Conservation (phyloP, 2,797 vertebrate species). For the Taeniopygia guttata region DNA sequence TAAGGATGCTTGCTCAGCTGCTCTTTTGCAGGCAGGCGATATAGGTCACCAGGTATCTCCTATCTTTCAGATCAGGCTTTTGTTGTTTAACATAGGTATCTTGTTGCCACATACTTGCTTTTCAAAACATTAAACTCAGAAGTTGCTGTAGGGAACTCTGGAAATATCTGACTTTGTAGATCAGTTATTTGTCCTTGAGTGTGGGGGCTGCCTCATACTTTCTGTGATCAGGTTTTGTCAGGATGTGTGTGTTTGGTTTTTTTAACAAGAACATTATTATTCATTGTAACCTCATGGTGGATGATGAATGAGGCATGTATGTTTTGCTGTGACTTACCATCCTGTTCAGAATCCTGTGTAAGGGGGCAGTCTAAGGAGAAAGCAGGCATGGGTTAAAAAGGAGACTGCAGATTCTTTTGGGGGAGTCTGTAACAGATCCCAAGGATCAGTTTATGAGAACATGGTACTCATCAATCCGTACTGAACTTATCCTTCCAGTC, state of each 20-base stretch:
- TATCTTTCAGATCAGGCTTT: background rate
- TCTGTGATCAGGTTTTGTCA: background rate
- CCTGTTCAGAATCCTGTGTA: background rate
- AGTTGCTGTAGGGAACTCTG: background rate
- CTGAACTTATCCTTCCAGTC: background rate
- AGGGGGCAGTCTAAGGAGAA: background rate
- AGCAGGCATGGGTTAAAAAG: background rate
- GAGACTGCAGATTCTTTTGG: background rate
- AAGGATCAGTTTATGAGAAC: background rate
- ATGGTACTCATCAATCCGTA: background rate
- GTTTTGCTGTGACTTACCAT: background rate
- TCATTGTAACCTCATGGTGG: background rate
- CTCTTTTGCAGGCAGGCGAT: background rate
- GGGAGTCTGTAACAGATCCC: background rate
- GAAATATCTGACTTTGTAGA: background rate
- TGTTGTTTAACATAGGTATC: background rate
- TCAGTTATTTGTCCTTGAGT: background rate
- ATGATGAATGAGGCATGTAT: background rate
- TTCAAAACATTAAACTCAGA: background rate
- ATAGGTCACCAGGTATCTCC: background rate
- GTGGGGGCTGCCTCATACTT: background rate
- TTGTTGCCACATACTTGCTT: background rate
- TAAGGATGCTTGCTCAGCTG: background rate
- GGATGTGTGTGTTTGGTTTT: background rate
- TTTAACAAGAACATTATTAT: background rate